These are phyloP conservation scores for Tricholaema leucomelas DNA, from an alignment of 2,113 vertebrate genomes.

Conservation along the genomic window DNA sequence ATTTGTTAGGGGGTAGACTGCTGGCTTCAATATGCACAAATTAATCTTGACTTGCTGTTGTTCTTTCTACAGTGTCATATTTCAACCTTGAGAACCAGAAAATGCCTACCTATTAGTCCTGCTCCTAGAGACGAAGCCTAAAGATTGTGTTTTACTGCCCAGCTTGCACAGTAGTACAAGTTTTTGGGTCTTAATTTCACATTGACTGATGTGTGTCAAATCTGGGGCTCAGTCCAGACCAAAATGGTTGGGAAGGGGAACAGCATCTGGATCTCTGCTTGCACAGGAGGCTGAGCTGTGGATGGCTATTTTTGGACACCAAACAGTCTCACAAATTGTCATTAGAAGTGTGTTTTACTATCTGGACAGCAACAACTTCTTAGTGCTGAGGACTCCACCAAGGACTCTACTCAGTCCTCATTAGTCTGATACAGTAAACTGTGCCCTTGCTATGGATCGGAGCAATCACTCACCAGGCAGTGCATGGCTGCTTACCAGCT, in stretches of 20 bases:
- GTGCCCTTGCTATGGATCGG: neutral
- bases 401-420: neutral
- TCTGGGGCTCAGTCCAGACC: neutral
- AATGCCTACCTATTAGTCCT: neutral
- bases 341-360: neutral
- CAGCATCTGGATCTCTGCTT: neutral
- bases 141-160: neutral
- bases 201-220: neutral
- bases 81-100: neutral
- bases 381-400: neutral
- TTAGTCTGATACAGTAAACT: neutral
- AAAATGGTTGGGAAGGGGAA: neutral
- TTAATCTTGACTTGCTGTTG: neutral
- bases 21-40: neutral
- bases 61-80: neutral
- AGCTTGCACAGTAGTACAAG: neutral
- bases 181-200: conserved; percentile 1
- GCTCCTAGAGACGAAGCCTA: neutral
- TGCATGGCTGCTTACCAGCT: neutral
- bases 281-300: neutral
- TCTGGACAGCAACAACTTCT: neutral
- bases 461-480: neutral
- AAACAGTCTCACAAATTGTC: accelerated
- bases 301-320: neutral
- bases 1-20: neutral